Base-by-base conservation (phyloP, 2,797 vertebrate species). In the Spinus pinus region DNA sequence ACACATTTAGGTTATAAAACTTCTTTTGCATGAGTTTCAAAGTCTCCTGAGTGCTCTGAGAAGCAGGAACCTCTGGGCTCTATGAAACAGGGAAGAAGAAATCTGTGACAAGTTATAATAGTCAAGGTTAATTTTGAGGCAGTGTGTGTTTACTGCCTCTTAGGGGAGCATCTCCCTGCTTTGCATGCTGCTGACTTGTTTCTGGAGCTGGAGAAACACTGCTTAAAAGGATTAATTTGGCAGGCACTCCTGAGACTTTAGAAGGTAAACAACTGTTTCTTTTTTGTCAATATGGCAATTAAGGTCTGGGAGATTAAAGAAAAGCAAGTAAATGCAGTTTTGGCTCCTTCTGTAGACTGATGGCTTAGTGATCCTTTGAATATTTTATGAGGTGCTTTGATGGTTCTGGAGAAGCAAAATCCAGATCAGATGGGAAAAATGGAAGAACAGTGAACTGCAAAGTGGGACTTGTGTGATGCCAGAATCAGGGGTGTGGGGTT, bases 201-300 rank as follows among this genome's bases (percentile, higher is more conserved):
- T 97, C 96, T 95, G 75, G 93, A 97, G 90, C 95, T 94, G 87
- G 94, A 97, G 97, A 97, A 98, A 97, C 84, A 88, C 95, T 88
- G 72, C 95, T 97, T 97, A 96, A 97, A 98, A 98, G 97, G 97
- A 98, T 97, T 98, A 98, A 97, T 98, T 97, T 98, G 95, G 97
- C 94, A 97, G 94, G 80, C 94, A 96, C 98, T 97, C 96, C 85
- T 86, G 97, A 98, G 98, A 98, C 70, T 97, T 97, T 94, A 92
- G 95, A 98, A 98, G 91, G 97, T 98, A 98, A 98, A 98, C 97
- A 98, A 98, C 94, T 97, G 96, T 97, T 98, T 98, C 96, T 97
- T 98, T 97, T 97, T 94, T 97, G 97, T 98, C 97, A 98, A 97
- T 98, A 98, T 96, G 95, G 97, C 98, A 98, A 98, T 98, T 98